Base-by-base conservation (phyloP, 2,797 vertebrate species). In the Chelon auratus region DNA sequence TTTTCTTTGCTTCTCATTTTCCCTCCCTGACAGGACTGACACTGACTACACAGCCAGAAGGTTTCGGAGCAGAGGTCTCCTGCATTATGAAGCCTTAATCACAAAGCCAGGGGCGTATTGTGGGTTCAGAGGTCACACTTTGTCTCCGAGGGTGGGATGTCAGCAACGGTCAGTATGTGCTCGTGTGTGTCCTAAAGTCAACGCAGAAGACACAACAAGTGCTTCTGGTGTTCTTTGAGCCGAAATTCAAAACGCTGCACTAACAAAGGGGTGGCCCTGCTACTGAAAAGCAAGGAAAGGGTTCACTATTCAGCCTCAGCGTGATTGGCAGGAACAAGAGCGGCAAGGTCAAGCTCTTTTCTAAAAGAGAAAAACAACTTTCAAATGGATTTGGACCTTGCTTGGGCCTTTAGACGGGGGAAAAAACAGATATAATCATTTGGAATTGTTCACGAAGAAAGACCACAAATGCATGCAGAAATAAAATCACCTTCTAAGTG, bases 121-220 rank as follows among this genome's bases (percentile, higher is more conserved):
- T 7, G 53, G 80, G 83, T 58, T 84, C 82, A 84, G 43, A 81
- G 87, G 87, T 91, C 80, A 72, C 22, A 13, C 61, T 45, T 14
- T 0, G 17, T 51, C 60, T 72, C 37, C 12, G 42, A 53, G 70
- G 70, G 65, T 24, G 50, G 77, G 69, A 67, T 59, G 50, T 24
- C 1, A 64, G 67, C 0, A 12, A 53, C 30, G 26, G 26, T 50
- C 59, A 30, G 61, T 30, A 62, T 56, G 69, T 30, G 72, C 24
- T 33, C 5, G 0, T 51, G 67, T 64, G 58, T 18, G 36, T 79
- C 18, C 22, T 18, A 5, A 33, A 68, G 82, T 62, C 62, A 68
- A 59, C 20, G 10, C 36, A 13, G 57, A 65, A 72, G 78, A 62
- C 3, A 72, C 3, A 72, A 47, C 22, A 70, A 78, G 72, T 42